Base-by-base conservation (phyloP, 1,140 invertebrate genomes). In the Lordiphosa mommai region DNA sequence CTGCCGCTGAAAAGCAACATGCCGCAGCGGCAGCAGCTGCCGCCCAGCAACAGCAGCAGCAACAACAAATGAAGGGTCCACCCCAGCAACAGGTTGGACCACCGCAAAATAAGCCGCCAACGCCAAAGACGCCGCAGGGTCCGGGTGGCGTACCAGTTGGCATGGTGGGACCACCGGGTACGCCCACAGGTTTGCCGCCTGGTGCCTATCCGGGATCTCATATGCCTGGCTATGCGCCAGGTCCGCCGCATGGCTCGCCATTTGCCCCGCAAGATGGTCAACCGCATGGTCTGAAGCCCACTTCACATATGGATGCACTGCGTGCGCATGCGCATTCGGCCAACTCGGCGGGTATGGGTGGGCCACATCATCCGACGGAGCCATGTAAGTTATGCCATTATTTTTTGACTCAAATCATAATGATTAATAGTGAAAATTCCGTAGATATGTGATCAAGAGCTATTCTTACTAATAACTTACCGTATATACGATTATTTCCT, bases 231-330 rank as follows among this genome's bases (percentile, higher is more conserved):
- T 89, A 89, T 74, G 79, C 82, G 10, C 86, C 79, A 36, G 63
- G 63, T 1, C 82, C 77, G 5, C 77, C 63, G 10, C 82, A 88
- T 47, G 61, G 69, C 4, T 84, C 86, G 4, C 82, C 77, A 0
- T 84, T 87, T 47, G 77, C 72, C 4, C 77, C 77, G n/a, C 87
- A 89, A 41, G 85, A 87, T 55, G 77, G 70, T n/a, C 79, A 76
- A 34, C 79, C 50, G 7, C 76, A 85, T 32, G 69, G 76, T 3
- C 51, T 87, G 2, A 88, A 89, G 48, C 87, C 87, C 14, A 91
- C 90, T 6, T 92, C 91, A 48, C 91, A 91, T 8, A 90, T 93
- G 59, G 91, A 92, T 49, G 91, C 91, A 1, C 56, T 92, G 38
- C 72, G 92, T 47, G 92, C 92, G 5, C 92, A 92, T 77, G 92